phyloP scores from a whole-genome alignment of 2,113 vertebrate genomes.

The Pristiophorus japonicus region DNA sequence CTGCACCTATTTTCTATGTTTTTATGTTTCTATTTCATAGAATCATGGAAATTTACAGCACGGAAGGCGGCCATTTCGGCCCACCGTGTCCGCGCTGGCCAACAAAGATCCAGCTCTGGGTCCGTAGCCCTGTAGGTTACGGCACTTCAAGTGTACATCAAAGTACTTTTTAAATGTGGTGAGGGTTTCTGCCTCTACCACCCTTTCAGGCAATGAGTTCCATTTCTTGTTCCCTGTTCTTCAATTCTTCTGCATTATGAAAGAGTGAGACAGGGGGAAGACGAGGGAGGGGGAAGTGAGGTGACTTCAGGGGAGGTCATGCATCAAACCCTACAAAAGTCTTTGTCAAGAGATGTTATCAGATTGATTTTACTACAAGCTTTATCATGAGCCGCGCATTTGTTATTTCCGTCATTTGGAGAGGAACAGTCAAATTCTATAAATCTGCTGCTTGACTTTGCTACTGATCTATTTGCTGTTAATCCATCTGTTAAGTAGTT shows the following conservation, averaged over 20 bases:
- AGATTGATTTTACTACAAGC: neutral
- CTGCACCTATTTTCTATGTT: no score
- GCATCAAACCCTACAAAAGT: neutral
- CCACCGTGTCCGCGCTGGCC: no score
- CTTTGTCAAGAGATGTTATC: neutral
- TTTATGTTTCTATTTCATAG: no score
- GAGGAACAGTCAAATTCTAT: neutral
- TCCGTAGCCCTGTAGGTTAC: no score
- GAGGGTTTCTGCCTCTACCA: no score
- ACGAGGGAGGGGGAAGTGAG: neutral
- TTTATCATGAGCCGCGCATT: neutral
- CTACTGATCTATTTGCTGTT: neutral
- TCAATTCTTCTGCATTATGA: neutral
- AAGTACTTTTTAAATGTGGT: no score
- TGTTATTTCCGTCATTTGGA: neutral
- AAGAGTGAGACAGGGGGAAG: neutral
- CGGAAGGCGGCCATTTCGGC: no score
- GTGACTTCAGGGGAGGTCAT: neutral
- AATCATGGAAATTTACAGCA: no score
- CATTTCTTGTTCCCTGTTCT: neutral
- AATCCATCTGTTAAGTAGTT: neutral
- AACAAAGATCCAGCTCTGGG: no score
- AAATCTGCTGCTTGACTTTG: neutral
- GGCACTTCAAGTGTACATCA: no score
- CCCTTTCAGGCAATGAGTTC: no score